These are phyloP conservation scores for Odontamblyopus rebecca DNA, from an alignment of 2,797 vertebrate genomes.

Conservation along the genomic window DNA sequence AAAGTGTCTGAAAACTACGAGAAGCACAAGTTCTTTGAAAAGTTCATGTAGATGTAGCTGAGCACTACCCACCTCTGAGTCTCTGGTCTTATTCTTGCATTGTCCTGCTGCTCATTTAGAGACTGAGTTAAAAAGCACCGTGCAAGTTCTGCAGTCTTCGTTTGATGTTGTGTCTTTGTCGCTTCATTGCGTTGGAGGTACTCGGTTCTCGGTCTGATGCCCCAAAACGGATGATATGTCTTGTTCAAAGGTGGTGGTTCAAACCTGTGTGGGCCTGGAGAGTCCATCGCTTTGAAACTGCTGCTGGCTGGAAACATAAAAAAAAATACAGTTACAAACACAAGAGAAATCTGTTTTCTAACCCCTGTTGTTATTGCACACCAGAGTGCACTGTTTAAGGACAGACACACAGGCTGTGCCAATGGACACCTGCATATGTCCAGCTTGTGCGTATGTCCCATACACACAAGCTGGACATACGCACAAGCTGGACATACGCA, in stretches of 20 bases:
- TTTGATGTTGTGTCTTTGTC: conserved; percentile 93
- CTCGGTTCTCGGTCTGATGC: conserved; percentile 85
- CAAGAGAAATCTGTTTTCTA: too few species aligned
- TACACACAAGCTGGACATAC: too few species aligned
- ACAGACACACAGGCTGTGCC: not conserved
- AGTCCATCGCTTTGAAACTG: not conserved
- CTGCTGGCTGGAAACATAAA: not conserved
- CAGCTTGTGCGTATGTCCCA: too few species aligned
- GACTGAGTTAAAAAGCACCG: conserved; percentile 92
- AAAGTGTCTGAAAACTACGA: too few species aligned
- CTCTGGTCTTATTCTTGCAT: conserved; percentile 65
- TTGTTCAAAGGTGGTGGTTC: conserved; percentile 32
- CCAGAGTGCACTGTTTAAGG: too few species aligned
- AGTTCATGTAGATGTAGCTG: too few species aligned
- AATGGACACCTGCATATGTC: not conserved
- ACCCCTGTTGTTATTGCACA: too few species aligned
- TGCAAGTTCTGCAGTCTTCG: conserved; percentile 88
- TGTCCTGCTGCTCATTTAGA: conserved; percentile 87
- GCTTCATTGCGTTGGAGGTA: conserved; percentile 39
- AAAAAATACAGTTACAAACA: not conserved
- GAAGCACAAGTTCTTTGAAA: too few species aligned
- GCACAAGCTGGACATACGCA: too few species aligned
- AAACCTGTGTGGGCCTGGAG: conserved; percentile 12
- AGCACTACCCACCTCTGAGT: not conserved
- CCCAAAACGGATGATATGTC: conserved; percentile 83